Conservation (phyloP, 2,113 vertebrate species). For the Tyrannus savana region DNA sequence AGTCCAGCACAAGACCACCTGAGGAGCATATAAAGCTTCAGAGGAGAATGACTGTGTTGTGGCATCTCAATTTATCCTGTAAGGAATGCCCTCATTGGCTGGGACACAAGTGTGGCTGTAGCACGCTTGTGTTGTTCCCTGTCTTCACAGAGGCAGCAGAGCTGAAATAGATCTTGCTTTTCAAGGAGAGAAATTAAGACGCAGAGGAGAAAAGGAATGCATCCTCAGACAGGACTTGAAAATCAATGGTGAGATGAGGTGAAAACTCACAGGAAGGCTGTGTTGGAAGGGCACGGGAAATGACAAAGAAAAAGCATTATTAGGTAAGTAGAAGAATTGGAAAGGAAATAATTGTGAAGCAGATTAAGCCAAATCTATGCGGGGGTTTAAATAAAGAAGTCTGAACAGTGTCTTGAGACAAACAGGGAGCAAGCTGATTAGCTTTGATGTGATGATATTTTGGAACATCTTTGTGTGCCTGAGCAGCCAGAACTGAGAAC, state of each 20-base stretch:
- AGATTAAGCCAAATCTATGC: conserved; percentile 38
- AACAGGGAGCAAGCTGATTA: conserved; percentile 37
- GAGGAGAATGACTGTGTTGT: not conserved
- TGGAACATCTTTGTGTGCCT: not conserved
- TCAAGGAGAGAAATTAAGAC: conserved; percentile 51
- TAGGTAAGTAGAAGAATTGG: not conserved
- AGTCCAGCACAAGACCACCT: not conserved
- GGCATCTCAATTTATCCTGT: conserved; percentile 10
- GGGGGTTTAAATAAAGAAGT: conserved; percentile 24
- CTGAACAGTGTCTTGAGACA: conserved; percentile 14
- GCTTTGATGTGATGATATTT: conserved; percentile 43
- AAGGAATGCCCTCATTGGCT: not conserved
- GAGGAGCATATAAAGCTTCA: not conserved
- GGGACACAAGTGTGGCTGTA: not conserved
- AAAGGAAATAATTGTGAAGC: not conserved
- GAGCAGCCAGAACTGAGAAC: not conserved
- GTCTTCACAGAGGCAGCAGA: conserved; percentile 11
- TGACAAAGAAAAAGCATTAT: not conserved
- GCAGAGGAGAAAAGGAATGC: conserved; percentile 26
- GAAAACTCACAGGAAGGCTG: conserved; percentile 35
- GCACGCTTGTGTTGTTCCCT: not conserved
- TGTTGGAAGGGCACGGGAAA: conserved; percentile 27
- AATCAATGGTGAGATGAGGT: conserved; percentile 60
- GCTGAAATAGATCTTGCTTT: conserved; percentile 50
- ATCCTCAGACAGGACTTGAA: conserved; percentile 37